These are phyloP conservation scores for Pterostichus niger DNA, from an alignment of 2,888 invertebrate genomes.

Conservation along the genomic window DNA sequence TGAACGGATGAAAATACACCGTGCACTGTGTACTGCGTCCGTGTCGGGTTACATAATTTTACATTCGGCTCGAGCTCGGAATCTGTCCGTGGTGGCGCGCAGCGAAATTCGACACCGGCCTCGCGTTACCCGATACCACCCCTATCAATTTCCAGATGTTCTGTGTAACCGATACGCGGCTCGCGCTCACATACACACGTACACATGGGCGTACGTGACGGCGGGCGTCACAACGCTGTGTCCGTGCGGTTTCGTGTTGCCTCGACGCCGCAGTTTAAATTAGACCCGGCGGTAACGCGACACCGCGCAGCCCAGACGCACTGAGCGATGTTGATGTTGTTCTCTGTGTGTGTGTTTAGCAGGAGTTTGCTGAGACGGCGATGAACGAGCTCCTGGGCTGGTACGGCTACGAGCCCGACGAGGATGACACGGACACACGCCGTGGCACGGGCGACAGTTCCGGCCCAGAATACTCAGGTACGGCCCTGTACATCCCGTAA, in stretches of 20 bases:
- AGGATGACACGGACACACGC: conserved; percentile 73
- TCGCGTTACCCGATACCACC: conserved; percentile 60
- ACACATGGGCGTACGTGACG: conserved; percentile 43
- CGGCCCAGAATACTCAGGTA: conserved; percentile 74
- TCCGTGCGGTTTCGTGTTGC: conserved; percentile 64
- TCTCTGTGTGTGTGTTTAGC: conserved; percentile 72
- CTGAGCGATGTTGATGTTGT: conserved; percentile 41
- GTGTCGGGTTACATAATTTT: conserved; percentile 64
- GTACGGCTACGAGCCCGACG: conserved; percentile 91
- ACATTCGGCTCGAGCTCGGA: conserved; percentile 56
- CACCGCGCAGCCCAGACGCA: conserved; percentile 50
- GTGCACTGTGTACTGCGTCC: conserved; percentile 40
- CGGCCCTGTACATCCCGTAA: conserved; percentile 53
- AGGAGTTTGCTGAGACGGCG: conserved; percentile 95
- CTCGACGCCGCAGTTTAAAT: conserved; percentile 70
- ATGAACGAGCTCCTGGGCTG: conserved; percentile 95
- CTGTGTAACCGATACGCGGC: conserved; percentile 65
- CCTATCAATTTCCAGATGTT: conserved; percentile 67
- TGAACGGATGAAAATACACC: conserved; percentile 61
- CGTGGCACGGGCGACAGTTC: conserved; percentile 78
- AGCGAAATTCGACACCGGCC: conserved; percentile 52
- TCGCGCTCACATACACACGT: conserved; percentile 53
- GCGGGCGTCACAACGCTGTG: conserved; percentile 53
- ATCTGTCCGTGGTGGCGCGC: conserved; percentile 57
- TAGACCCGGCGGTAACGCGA: conserved; percentile 65